Evolutionary conservation across 1,140 invertebrate genomes (phyloP).

Genomic region (Protaetia brevitarsis): DNA sequence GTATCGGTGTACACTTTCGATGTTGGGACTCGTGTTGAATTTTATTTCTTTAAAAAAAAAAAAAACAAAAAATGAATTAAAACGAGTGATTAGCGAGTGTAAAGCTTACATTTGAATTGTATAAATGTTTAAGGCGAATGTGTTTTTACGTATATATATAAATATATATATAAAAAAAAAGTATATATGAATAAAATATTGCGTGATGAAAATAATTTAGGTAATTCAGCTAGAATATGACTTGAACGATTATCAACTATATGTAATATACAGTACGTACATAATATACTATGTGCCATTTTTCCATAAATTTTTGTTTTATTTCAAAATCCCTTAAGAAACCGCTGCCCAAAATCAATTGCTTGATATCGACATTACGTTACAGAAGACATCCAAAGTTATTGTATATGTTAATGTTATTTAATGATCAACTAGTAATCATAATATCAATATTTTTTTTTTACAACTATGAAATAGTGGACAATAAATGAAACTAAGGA

Average conservation of each 20-base stretch:
- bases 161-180: too few species aligned
- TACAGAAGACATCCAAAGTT: too few species aligned
- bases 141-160: slow-evolving; percentile 46
- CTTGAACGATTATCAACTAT: slow-evolving; percentile 50
- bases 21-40: neutral
- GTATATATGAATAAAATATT: slow-evolving; percentile 48
- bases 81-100: slow-evolving; percentile 32
- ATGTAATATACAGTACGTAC: slow-evolving; percentile 52
- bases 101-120: slow-evolving; percentile 45
- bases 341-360: neutral
- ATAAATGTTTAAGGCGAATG: slow-evolving; percentile 48
- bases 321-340: slow-evolving; percentile 25
- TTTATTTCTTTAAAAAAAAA: slow-evolving; percentile 2
- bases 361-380: neutral
- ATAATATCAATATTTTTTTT: too few species aligned
- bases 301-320: slow-evolving; percentile 41
- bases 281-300: slow-evolving; percentile 53
- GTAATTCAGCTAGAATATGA: slow-evolving; percentile 47
- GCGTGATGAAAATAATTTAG: slow-evolving; percentile 49
- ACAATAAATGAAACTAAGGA: too few species aligned
- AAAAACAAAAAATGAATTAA: too few species aligned
- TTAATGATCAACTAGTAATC: too few species aligned
- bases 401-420: too few species aligned
- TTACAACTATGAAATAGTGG: too few species aligned
- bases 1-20: slow-evolving; percentile 30